phyloP scores from a whole-genome alignment of 2,888 invertebrate species.

The Autographa pulchrina region DNA sequence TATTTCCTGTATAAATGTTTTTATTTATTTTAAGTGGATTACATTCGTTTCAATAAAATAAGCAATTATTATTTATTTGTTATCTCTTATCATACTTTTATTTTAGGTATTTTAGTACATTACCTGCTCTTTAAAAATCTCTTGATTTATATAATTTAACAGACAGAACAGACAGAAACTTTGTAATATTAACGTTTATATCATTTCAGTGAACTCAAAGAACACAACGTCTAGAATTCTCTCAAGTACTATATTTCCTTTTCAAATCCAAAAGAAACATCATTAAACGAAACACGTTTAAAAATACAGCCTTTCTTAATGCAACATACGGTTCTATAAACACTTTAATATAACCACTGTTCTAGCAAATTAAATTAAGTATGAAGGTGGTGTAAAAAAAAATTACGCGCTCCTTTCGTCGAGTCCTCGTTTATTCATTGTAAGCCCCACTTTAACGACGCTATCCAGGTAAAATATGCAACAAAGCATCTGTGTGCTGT shows the following conservation, averaged over 20 bases:
- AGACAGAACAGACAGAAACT: too few species aligned
- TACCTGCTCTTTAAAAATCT: too few species aligned
- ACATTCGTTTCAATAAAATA: too few species aligned
- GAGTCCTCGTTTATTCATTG: constrained; percentile 50
- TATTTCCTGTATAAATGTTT: too few species aligned
- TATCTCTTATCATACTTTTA: too few species aligned
- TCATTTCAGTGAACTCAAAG: not conserved
- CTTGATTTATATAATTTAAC: too few species aligned
- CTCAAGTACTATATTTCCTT: not conserved
- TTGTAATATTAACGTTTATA: not conserved
- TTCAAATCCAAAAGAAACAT: not conserved
- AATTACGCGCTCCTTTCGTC: constrained; percentile 54
- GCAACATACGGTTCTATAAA: constrained; percentile 30
- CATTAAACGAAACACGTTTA: not conserved
- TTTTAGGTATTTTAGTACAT: too few species aligned
- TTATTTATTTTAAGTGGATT: too few species aligned
- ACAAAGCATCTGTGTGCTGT: constrained; percentile 32
- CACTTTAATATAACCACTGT: constrained; percentile 20
- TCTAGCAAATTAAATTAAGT: constrained; percentile 59
- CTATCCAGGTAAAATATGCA: constrained; percentile 51
- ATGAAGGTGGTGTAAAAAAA: constrained; percentile 50
- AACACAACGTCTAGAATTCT: not conserved
- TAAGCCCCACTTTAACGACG: constrained; percentile 52
- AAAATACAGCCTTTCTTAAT: constrained; percentile 4
- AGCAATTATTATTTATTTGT: too few species aligned